Conservation (phyloP, 2,113 vertebrate species). For the Oncorhynchus nerka region DNA sequence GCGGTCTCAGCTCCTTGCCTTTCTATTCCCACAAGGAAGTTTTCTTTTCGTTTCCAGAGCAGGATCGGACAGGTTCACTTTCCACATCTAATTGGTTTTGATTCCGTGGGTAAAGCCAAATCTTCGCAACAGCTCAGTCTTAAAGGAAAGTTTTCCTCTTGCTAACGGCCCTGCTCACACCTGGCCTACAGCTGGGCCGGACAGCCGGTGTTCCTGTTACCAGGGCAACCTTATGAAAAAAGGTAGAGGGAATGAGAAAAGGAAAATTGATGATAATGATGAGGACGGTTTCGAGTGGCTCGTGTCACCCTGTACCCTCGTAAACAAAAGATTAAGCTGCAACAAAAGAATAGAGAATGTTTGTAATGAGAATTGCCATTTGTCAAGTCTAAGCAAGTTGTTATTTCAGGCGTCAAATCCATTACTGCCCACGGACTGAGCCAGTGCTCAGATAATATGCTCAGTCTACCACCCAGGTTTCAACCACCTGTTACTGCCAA, state of each 20-base stretch:
- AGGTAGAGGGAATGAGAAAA: background rate
- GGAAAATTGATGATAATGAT: background rate
- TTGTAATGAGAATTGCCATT: too few species aligned
- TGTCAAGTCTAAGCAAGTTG: too few species aligned
- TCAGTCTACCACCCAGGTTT: too few species aligned
- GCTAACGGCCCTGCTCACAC: background rate
- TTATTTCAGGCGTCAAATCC: too few species aligned
- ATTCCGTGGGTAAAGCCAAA: conserved; percentile 12
- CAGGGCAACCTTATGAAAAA: conserved; percentile 30
- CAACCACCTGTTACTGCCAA: too few species aligned
- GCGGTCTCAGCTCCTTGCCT: conserved; percentile 47
- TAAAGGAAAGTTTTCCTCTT: conserved; percentile 11
- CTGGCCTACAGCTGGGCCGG: background rate
- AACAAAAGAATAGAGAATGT: background rate
- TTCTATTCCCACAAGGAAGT: conserved; percentile 33
- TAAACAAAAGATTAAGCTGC: background rate
- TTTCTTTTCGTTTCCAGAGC: conserved; percentile 27
- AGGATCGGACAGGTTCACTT: conserved; percentile 39
- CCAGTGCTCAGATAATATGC: too few species aligned
- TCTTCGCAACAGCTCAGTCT: background rate
- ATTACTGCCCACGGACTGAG: too few species aligned
- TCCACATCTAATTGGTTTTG: conserved; percentile 35
- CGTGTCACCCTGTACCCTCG: background rate
- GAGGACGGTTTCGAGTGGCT: background rate
- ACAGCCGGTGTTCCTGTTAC: conserved; percentile 25